These are phyloP conservation scores for Monodelphis domestica DNA, from an alignment of 2,797 vertebrate species.

Conservation along the genomic window DNA sequence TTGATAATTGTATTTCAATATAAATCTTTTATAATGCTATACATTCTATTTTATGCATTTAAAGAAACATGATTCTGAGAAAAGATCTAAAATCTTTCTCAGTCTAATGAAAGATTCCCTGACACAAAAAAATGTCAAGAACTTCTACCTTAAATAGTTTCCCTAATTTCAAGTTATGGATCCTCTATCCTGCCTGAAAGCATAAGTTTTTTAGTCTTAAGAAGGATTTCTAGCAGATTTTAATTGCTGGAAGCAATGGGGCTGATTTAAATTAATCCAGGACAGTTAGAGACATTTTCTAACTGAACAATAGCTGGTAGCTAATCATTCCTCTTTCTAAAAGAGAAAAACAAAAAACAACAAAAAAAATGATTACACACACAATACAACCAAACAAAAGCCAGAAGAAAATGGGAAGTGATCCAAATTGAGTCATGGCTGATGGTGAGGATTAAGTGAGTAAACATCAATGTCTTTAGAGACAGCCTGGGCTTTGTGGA, in stretches of 20 bases:
- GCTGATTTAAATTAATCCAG: constrained; percentile 74
- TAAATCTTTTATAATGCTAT: neutral
- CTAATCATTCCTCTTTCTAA: constrained; percentile 76
- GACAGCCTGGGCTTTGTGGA: constrained; percentile 59
- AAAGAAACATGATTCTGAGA: neutral
- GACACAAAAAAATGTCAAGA: neutral
- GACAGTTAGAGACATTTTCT: constrained; percentile 72
- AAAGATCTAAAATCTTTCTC: neutral
- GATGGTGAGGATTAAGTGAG: constrained; percentile 68
- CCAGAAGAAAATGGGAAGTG: constrained; percentile 74
- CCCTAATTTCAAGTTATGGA: neutral
- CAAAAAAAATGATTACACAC: neutral
- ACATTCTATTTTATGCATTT: neutral
- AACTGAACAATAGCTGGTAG: constrained; percentile 75
- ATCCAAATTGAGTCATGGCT: constrained; percentile 78
- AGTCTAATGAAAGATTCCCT: neutral
- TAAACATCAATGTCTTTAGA: constrained; percentile 65
- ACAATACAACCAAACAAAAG: constrained; percentile 1
- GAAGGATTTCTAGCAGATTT: constrained; percentile 57
- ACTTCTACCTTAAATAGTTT: neutral
- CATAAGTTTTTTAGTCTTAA: constrained; percentile 54
- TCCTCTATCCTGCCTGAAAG: constrained; percentile 15
- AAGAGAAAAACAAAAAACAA: constrained; percentile 37
- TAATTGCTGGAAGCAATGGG: constrained; percentile 61
- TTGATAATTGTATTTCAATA: neutral